Conservation (phyloP, 1,140 invertebrate species). For the Sesamia nonagrioides region DNA sequence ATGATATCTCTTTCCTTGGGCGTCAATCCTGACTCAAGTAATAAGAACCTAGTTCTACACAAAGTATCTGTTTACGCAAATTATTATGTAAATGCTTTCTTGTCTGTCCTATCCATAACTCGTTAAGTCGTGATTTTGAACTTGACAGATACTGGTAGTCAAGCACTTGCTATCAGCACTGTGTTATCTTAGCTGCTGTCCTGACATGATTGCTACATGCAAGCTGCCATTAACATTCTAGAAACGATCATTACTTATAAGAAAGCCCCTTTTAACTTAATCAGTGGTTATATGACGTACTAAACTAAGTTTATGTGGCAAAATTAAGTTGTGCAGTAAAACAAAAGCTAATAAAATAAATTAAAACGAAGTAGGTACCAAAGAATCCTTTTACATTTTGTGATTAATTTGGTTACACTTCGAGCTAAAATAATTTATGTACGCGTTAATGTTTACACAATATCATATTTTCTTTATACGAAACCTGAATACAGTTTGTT, state of each 20-base stretch:
- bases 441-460: too few relatives aligned
- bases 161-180: background rate
- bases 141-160: conserved; percentile 7
- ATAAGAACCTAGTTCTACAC: background rate
- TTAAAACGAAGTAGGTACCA: background rate
- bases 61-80: conserved; percentile 14
- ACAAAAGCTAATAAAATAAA: background rate
- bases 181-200: conserved; percentile 5
- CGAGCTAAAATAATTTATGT: background rate
- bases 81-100: conserved; percentile 25
- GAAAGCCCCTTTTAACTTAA: background rate
- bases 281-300: too few relatives aligned
- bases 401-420: conserved; percentile 2
- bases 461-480: too few relatives aligned
- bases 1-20: conserved; percentile 1
- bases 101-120: conserved; percentile 10
- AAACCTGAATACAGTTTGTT: too few relatives aligned
- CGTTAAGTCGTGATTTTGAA: conserved; percentile 4
- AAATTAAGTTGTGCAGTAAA: background rate
- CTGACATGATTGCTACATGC: conserved; percentile 11
- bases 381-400: background rate
- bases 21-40: conserved; percentile 11
- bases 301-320: background rate
- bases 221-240: background rate
- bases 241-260: background rate